These are phyloP conservation scores for Nibea coibor DNA, from an alignment of 2,113 vertebrate genomes.

Conservation along the genomic window DNA sequence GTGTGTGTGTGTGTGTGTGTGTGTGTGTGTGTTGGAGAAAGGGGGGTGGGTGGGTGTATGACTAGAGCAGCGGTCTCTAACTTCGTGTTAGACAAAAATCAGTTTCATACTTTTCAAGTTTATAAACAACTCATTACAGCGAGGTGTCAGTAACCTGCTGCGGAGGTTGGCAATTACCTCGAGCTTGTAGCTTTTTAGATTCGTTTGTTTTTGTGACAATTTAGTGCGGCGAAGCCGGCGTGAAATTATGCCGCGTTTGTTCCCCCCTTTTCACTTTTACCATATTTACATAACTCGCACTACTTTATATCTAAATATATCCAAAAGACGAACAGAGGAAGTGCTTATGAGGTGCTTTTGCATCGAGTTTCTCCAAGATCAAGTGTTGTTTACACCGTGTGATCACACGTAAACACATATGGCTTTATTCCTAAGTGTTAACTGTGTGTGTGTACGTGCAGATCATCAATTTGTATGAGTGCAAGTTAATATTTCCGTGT, in stretches of 20 bases:
- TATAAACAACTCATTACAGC: constrained; percentile 43
- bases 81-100: constrained; percentile 34
- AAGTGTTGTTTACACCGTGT: neutral
- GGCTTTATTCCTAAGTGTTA: neutral
- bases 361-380: neutral
- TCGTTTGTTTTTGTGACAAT: constrained; percentile 27
- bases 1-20: constrained; percentile 8
- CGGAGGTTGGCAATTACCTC: constrained; percentile 38
- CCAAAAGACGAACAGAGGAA: neutral
- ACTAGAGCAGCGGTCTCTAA: constrained; percentile 47
- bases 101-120: constrained; percentile 44
- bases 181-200: constrained; percentile 36
- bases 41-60: constrained; percentile 10
- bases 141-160: constrained; percentile 58
- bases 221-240: neutral
- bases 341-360: neutral
- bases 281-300: neutral
- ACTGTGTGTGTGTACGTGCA: too few relatives aligned
- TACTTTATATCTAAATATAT: neutral
- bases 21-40: constrained; percentile 37
- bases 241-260: constrained; percentile 6
- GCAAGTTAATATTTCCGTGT: too few relatives aligned
- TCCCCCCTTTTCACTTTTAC: neutral
- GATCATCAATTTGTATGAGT: too few relatives aligned
- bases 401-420: neutral